Conservation (phyloP, 2,113 vertebrate species). For the Macquaria ambigua region DNA sequence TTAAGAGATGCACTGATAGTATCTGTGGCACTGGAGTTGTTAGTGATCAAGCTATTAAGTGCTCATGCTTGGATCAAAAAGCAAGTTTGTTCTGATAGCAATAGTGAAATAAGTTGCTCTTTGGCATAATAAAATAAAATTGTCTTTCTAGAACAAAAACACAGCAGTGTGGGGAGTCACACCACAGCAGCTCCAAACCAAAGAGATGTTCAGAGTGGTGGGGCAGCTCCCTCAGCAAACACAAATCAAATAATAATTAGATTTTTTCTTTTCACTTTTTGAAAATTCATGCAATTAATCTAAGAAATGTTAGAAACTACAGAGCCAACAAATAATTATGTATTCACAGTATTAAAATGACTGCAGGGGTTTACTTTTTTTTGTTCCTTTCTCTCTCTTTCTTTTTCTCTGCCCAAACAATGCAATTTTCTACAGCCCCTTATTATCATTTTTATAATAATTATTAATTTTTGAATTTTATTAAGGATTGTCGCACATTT, state of each 20-base stretch:
- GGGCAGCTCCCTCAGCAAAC: not conserved
- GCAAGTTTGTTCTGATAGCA: slow-evolving; percentile 7
- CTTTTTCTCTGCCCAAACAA: not conserved
- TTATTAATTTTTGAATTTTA: not conserved
- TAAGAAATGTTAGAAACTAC: not conserved
- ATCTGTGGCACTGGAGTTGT: not conserved
- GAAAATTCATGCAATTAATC: not conserved
- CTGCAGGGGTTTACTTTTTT: too few species aligned
- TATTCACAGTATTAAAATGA: slow-evolving; percentile 3
- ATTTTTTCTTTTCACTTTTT: not conserved
- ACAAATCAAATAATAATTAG: not conserved
- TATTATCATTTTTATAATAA: not conserved
- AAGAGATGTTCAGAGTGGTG: not conserved
- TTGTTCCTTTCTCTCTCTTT: not conserved
- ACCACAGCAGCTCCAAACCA: slow-evolving; percentile 3
- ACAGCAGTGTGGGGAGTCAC: not conserved
- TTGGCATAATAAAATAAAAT: slow-evolving; percentile 1
- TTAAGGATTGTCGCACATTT: not conserved
- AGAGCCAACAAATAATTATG: not conserved
- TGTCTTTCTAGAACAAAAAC: slow-evolving; percentile 1
- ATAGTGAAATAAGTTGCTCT: slow-evolving; percentile 1
- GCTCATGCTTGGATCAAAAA: slow-evolving; percentile 5
- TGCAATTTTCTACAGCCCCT: not conserved
- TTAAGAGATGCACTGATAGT: not conserved
- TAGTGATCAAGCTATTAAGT: slow-evolving; percentile 1